Evolutionary conservation across 2,797 vertebrate genomes (phyloP).

Genomic region (Manis pentadactyla): DNA sequence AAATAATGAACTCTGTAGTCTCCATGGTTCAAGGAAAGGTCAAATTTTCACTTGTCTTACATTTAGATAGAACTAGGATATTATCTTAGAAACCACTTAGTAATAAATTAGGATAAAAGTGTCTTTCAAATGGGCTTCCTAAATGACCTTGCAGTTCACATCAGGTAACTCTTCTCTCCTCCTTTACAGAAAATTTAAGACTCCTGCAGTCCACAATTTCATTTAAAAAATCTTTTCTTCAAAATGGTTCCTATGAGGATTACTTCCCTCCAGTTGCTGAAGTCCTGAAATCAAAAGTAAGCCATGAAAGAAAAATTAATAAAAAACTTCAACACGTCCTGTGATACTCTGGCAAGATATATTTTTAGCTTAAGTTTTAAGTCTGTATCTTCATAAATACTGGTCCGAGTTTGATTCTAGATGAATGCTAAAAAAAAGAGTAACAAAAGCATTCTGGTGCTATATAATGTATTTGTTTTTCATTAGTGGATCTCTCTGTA

Average conservation of each 20-base stretch:
- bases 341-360: not conserved
- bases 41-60: constrained; percentile 61
- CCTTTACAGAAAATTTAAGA: constrained; percentile 85
- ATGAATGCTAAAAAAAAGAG: not conserved
- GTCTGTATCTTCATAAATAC: constrained; percentile 19
- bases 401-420: not conserved
- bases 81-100: constrained; percentile 55
- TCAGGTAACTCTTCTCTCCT: constrained; percentile 75
- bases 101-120: constrained; percentile 51
- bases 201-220: constrained; percentile 83
- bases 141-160: constrained; percentile 59
- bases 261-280: constrained; percentile 82
- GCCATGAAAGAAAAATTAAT: not conserved
- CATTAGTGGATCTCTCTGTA: not conserved
- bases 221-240: constrained; percentile 84
- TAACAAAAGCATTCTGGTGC: not conserved
- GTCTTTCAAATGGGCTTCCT: constrained; percentile 70
- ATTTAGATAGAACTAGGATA: constrained; percentile 51
- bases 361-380: constrained; percentile 28
- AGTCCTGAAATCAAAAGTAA: constrained; percentile 88
- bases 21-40: constrained; percentile 65
- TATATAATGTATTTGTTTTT: not conserved
- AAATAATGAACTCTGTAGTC: constrained; percentile 57
- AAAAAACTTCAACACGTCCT: not conserved
- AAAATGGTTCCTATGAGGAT: constrained; percentile 83